Evolutionary conservation across 2,113 vertebrate species (phyloP).

Genomic region (Bettongia penicillata): DNA sequence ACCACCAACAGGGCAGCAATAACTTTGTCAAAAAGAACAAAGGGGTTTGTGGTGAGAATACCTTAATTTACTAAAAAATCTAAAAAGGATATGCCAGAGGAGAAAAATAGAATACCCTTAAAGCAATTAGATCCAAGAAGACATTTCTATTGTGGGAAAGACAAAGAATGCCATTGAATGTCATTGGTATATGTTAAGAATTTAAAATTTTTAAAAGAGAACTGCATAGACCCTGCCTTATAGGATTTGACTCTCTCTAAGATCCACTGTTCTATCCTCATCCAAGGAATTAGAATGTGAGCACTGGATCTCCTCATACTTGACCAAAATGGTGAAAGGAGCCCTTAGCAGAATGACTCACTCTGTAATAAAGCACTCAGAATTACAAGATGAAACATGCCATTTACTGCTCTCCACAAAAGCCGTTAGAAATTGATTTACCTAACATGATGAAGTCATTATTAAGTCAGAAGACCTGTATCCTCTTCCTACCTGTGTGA

Average conservation of each 20-base stretch:
- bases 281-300: neutral
- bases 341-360: neutral
- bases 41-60: constrained; percentile 62
- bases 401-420: neutral
- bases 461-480: neutral
- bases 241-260: neutral
- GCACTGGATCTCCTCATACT: neutral
- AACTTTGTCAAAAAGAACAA: constrained; percentile 58
- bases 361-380: neutral
- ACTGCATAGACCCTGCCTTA: too few relatives aligned
- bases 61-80: constrained; percentile 47
- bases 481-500: neutral
- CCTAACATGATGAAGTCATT: neutral
- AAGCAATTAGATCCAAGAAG: constrained; percentile 48
- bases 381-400: neutral
- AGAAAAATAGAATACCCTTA: constrained; percentile 43
- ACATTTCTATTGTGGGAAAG: neutral
- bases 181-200: neutral
- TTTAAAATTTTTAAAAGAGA: neutral
- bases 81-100: constrained; percentile 30
- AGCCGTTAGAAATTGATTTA: neutral
- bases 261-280: neutral
- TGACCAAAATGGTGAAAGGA: neutral
- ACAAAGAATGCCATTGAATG: neutral
- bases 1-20: constrained; percentile 57